phyloP scores from a whole-genome alignment of 2,797 vertebrate genomes.

The Selene dorsalis region DNA sequence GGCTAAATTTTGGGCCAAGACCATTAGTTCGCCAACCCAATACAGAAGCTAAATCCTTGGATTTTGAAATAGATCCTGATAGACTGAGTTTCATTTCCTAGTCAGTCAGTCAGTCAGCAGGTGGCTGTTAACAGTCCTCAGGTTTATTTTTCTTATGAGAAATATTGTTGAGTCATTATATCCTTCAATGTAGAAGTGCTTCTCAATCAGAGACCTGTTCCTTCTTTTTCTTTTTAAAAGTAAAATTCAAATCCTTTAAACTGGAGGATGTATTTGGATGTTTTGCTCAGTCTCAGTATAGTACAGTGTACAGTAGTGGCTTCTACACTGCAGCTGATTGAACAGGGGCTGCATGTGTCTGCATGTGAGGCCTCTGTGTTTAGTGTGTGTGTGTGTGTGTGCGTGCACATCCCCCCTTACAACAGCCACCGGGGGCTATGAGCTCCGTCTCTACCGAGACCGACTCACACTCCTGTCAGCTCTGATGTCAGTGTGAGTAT shows the following conservation, averaged over 20 bases:
- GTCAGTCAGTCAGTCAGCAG: not conserved
- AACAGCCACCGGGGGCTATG: conserved; percentile 29
- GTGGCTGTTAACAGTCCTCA: not conserved
- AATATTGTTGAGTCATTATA: not conserved
- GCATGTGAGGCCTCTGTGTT: conserved; percentile 36
- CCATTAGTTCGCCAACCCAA: conserved; percentile 17
- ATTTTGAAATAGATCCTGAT: conserved; percentile 27
- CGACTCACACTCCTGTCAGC: conserved; percentile 16
- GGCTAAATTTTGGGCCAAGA: conserved; percentile 31
- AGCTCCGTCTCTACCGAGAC: conserved; percentile 42
- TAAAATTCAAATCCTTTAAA: not conserved
- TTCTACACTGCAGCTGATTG: conserved; percentile 47
- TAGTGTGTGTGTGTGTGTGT: not conserved
- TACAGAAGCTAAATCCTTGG: not conserved
- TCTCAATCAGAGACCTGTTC: not conserved
- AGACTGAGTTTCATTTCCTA: not conserved
- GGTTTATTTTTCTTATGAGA: conserved; percentile 1
- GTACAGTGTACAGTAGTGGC: conserved; percentile 26
- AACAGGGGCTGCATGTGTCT: conserved; percentile 42
- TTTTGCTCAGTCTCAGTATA: not conserved
- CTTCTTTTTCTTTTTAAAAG: no score
- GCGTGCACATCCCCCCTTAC: not conserved
- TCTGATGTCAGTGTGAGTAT: conserved; percentile 26
- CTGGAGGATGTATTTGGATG: not conserved
- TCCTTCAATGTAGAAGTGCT: not conserved